Conservation (phyloP, 2,113 vertebrate species). For the Phalacrocorax brasilianus region DNA sequence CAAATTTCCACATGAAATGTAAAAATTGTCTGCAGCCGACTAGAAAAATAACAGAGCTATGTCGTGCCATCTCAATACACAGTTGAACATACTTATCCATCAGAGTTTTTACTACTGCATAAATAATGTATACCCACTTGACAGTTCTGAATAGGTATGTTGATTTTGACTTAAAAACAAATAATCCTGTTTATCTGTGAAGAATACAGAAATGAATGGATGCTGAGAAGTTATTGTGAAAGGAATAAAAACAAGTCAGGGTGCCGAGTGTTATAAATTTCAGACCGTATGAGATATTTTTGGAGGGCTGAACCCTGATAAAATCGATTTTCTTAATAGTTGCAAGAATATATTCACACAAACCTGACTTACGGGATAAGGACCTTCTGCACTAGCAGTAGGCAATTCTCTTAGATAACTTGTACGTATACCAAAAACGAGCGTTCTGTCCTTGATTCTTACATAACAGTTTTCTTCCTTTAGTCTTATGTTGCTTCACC, state of each 20-base stretch:
- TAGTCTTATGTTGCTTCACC: background rate
- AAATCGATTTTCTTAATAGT: background rate
- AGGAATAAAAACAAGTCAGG: background rate
- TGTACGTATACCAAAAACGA: background rate
- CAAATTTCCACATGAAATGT: conserved; percentile 3
- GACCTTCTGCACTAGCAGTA: background rate
- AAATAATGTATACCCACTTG: background rate
- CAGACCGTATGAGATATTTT: background rate
- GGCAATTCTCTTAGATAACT: background rate
- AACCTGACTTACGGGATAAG: background rate
- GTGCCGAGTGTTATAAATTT: background rate
- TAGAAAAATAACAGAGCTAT: background rate
- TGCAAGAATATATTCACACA: background rate
- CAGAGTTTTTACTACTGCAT: background rate
- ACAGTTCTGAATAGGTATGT: background rate
- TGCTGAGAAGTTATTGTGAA: background rate
- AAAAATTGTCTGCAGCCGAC: background rate
- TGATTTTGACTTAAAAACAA: background rate
- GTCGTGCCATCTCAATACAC: background rate
- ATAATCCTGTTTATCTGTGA: background rate
- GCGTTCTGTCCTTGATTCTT: background rate
- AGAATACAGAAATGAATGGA: background rate
- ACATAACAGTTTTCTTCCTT: background rate
- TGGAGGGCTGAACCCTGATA: background rate
- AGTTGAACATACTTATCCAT: background rate